Conservation (phyloP, 1,140 invertebrate species). For the Phocides pigmalion region DNA sequence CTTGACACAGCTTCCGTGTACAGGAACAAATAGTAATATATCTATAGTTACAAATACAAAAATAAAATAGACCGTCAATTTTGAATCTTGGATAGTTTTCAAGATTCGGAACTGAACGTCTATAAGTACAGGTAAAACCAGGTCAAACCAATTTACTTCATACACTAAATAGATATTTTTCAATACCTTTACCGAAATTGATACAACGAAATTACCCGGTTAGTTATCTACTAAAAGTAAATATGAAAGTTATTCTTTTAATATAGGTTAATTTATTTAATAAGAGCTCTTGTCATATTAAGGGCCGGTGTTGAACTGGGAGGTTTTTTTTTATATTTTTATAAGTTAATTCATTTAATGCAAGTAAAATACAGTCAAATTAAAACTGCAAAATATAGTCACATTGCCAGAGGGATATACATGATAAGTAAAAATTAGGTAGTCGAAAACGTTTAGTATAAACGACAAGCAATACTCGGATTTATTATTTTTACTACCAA, state of each 20-base stretch:
- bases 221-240: constrained; percentile 2
- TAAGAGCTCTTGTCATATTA: constrained; percentile 52
- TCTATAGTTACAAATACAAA: constrained; percentile 24
- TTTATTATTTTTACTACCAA: constrained; percentile 74
- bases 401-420: constrained; percentile 77
- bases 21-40: constrained; percentile 31
- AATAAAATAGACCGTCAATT: constrained; percentile 35
- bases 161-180: constrained; percentile 18
- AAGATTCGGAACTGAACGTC: constrained; percentile 16
- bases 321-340: constrained; percentile 41
- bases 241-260: constrained; percentile 1
- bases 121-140: constrained; percentile 17
- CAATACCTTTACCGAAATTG: constrained; percentile 15
- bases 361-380: constrained; percentile 44
- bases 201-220: constrained; percentile 60
- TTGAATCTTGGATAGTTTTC: constrained; percentile 19
- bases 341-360: constrained; percentile 47
- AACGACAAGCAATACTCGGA: constrained; percentile 82
- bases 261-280: constrained; percentile 61
- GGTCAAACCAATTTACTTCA: constrained; percentile 22
- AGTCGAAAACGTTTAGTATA: constrained; percentile 79
- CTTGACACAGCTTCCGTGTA: constrained; percentile 17
- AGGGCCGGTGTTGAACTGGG: constrained; percentile 40
- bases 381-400: constrained; percentile 45
- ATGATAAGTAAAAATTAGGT: constrained; percentile 72